These are phyloP conservation scores for Cryptophagus acutangulus DNA, from an alignment of 2,888 invertebrate genomes.

Conservation along the genomic window DNA sequence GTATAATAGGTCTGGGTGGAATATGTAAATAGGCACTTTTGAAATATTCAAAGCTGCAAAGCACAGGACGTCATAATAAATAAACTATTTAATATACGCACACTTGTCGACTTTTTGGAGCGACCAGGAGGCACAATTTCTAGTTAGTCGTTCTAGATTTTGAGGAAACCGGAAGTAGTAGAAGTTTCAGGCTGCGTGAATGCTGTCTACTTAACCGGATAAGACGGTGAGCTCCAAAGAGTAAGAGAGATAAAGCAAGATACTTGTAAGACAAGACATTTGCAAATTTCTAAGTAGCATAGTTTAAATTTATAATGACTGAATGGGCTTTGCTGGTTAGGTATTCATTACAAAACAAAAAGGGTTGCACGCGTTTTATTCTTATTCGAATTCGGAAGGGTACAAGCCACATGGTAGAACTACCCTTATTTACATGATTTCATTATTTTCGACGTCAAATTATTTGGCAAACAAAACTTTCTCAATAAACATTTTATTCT, in stretches of 20 bases:
- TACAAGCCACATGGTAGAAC: too few relatives aligned
- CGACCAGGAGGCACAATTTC: too few relatives aligned
- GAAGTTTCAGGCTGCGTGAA: conserved; percentile 11
- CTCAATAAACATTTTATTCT: too few relatives aligned
- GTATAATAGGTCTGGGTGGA: too few relatives aligned
- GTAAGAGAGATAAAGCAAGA: conserved; percentile 12
- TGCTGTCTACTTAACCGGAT: conserved; percentile 14
- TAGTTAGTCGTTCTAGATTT: too few relatives aligned
- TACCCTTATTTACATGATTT: too few relatives aligned
- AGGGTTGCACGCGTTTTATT: too few relatives aligned
- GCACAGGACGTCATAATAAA: neutral
- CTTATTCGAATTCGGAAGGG: too few relatives aligned
- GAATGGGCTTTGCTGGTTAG: conserved; percentile 10
- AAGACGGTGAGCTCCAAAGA: conserved; percentile 8
- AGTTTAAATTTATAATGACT: conserved; percentile 20
- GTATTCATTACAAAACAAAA: conserved; percentile 13
- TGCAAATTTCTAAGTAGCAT: conserved; percentile 16
- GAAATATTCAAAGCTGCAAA: neutral
- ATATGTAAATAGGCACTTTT: conserved; percentile 1
- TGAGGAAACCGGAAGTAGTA: conserved; percentile 7
- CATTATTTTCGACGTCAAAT: too few relatives aligned
- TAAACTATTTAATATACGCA: neutral
- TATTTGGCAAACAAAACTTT: too few relatives aligned
- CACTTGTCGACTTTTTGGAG: neutral
- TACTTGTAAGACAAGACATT: conserved; percentile 17